Base-by-base conservation (phyloP, 2,797 vertebrate species). In the Micromesistius poutassou region DNA sequence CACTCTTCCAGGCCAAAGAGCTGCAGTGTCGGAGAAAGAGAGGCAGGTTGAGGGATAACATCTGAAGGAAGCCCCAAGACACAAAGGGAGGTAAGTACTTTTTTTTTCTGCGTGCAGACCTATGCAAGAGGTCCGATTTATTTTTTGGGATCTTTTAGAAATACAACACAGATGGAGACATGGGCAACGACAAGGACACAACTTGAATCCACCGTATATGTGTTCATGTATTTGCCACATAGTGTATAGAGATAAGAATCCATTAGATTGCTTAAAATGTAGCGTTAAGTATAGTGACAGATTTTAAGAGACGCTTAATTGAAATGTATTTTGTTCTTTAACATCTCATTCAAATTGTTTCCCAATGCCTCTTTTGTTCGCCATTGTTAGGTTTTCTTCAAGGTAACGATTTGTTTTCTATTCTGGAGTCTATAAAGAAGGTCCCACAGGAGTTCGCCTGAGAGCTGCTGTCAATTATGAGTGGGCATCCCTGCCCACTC, bases 1-100 rank as follows among this genome's bases (percentile, higher is more conserved):
- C 78, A 76, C 80, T 87, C 82, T 79, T 84, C 78, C 82, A 79
- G 78, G 87, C 82, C 90, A 90, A 80, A 74, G 40, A 84, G 72
- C 71, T 74, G 28, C 76, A 46, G 0, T 5, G 9, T 66, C 30
- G 55, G 73, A 13, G 73, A 55, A 71, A 79, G 28, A 73, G 71
- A 74, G 74, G 30, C 68, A 75, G 72, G 66, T 38, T 3, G 28
- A 31, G 35, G 72, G 30, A 40, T 31, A 30, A 14, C 5, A 22
- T 28, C 16, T 30, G 5, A 74, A 14, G 28, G 10, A 14, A 10
- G 30, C 14, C 30, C 13, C 25, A 9, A 28, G 12, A 74, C 1
- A 46, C 36, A 35, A 40, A 72, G 22, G 35, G 7, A 42, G 73
- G 22, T 7, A 71, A 25, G 62, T 13, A 8, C 0, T 1, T 5